These are phyloP conservation scores for Beroe forskalii DNA, from an alignment of 37 sponge, comb jelly and placozoan genomes.

Conservation along the genomic window DNA sequence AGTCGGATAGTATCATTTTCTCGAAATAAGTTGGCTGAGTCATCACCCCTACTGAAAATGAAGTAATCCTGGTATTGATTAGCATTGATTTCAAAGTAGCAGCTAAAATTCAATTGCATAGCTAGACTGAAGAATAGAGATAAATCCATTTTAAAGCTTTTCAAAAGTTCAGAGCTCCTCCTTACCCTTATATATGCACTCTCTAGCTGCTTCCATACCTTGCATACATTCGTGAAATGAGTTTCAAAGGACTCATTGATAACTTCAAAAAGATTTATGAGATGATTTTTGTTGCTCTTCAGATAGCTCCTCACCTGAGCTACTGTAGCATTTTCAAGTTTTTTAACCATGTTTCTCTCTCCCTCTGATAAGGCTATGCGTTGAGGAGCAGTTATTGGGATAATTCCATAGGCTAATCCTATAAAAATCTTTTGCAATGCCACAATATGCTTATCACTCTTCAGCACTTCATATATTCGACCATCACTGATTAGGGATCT, in stretches of 20 bases:
- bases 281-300: background rate
- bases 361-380: background rate
- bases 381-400: slow-evolving; percentile 6
- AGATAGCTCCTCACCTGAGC: background rate
- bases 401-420: slow-evolving; percentile 10
- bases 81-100: background rate
- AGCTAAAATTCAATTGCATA: background rate
- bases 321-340: background rate
- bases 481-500: background rate
- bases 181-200: too few relatives aligned
- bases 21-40: background rate
- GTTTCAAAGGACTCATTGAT: background rate
- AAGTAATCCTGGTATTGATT: background rate
- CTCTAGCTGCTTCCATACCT: background rate
- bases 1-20: background rate
- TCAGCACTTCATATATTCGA: background rate
- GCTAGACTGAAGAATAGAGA: background rate
- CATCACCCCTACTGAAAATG: background rate
- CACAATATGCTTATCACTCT: background rate
- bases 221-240: background rate
- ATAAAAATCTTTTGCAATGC: background rate
- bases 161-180: too few relatives aligned
- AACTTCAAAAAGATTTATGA: background rate
- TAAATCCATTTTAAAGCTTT: background rate
- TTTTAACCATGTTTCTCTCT: background rate